These are phyloP conservation scores for Sebastes oblongus DNA, from an alignment of 2,797 vertebrate genomes.

Conservation along the genomic window DNA sequence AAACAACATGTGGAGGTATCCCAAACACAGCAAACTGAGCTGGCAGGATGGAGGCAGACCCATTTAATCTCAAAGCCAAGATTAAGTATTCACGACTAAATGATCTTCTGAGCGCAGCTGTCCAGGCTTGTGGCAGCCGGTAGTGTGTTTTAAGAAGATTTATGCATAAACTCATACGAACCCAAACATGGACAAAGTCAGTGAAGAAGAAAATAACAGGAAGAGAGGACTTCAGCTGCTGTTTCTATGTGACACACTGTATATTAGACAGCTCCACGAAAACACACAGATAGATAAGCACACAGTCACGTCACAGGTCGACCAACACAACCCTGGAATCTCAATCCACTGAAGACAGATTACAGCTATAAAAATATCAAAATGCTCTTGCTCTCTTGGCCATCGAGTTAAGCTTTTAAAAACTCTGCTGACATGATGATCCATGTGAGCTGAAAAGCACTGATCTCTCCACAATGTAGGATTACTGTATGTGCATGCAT, in stretches of 20 bases:
- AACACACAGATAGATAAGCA: not conserved
- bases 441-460: conserved; percentile 50
- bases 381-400: conserved; percentile 52
- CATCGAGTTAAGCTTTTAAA: conserved; percentile 69
- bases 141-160: conserved; percentile 47
- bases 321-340: conserved; percentile 21
- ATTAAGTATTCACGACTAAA: conserved; percentile 67
- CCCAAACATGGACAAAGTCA: conserved; percentile 20
- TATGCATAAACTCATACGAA: conserved; percentile 28
- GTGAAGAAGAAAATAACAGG: not conserved
- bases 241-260: not conserved
- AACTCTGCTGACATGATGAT: conserved; percentile 61
- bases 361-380: conserved; percentile 65
- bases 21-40: conserved; percentile 23
- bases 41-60: conserved; percentile 36
- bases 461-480: conserved; percentile 43
- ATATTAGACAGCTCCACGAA: not conserved
- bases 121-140: conserved; percentile 32
- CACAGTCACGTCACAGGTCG: not conserved
- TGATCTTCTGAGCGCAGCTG: conserved; percentile 70
- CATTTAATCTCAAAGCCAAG: conserved; percentile 69
- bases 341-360: conserved; percentile 55
- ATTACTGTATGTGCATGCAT: conserved; percentile 31
- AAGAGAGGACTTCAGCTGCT: not conserved
- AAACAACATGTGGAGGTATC: conserved; percentile 39